Percentiles rank a stretch among this genome's conserved stretches.
These are phyloP conservation scores for Hypsibius dujardini DNA, from an alignment of 1,140 invertebrate genomes.

Conservation along the genomic window DNA sequence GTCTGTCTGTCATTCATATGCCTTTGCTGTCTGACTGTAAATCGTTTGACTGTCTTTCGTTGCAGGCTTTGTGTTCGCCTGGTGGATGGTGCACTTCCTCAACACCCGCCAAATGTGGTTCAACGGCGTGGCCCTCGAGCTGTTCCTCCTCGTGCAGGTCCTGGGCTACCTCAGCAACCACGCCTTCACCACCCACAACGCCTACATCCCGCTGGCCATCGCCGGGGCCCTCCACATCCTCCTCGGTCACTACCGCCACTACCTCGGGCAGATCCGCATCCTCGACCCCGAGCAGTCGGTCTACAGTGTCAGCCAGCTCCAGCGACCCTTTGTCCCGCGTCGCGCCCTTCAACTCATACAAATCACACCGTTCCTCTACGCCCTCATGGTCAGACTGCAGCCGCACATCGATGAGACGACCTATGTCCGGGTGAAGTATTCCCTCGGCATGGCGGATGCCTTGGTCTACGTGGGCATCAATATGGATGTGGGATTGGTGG, in stretches of 20 bases:
- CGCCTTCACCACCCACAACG: not conserved
- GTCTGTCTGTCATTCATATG: too few species aligned
- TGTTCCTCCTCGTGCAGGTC: not conserved
- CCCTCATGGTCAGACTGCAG: not conserved
- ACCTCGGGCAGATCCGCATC: not conserved
- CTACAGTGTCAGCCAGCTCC: not conserved
- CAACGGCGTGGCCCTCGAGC: not conserved
- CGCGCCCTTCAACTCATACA: not conserved
- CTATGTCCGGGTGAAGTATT: not conserved
- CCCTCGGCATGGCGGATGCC: not conserved
- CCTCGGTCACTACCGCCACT: not conserved
- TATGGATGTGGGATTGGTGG: not conserved
- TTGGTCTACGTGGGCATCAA: not conserved
- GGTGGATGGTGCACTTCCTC: constrained; percentile 1
- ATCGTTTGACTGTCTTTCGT: not conserved
- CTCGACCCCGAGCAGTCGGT: not conserved
- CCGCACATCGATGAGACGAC: not conserved
- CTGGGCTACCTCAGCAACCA: constrained; percentile 5
- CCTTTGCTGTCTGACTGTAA: too few species aligned
- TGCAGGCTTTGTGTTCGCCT: not conserved
- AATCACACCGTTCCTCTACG: not conserved
- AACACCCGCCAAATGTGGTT: not conserved
- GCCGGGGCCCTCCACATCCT: not conserved
- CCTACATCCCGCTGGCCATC: not conserved
- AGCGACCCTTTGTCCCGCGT: not conserved